Evolutionary conservation across 2,888 invertebrate genomes (phyloP), one percentile per base, ranked within the genome.

Genomic region (Eupithecia abbreviata): DNA sequence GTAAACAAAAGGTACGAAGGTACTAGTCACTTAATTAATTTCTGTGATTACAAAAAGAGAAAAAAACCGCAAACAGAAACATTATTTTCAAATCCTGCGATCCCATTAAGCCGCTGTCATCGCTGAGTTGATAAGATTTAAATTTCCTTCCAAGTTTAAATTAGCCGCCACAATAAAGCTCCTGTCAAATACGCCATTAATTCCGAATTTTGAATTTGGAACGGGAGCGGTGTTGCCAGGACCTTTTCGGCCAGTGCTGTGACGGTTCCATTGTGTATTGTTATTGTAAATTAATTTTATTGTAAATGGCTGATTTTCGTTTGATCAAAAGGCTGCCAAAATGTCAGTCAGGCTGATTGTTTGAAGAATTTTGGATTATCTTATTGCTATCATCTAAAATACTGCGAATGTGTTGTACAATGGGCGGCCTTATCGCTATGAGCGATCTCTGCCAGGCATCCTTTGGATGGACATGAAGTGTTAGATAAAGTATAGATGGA

Each of bases 161-260:
- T 94, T 94, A 94, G 92, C 90, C 90, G 74, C 81, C 91, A 92
- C 92, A 94, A 95, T 94, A 94, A 93, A 88, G 92, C 92, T 92
- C 90, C 94, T 94, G 94, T 95, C 94, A 95, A 94, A 95, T 93
- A 88, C 92, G 93, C 94, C 93, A 94, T 94, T 94, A 94, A 94
- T 94, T 91, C 90, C 86, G 85, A 90, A 91, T 92, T 92, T 92
- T 85, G 91, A 92, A 92, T 92, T 93, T 90, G 90, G 93, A 93
- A 94, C 94, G 90, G 94, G 91, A 94, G 93, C 93, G 90, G 78
- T 82, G 80, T 81, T 80, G 79, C 82, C 81, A 80, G 71, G 75
- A 74, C 77, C 79, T 80, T 81, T 81, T 77, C 71, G 74, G 78
- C 73, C 78, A 77, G 55, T 82, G 76, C 79, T 80, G 77, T 79